Base-by-base conservation (phyloP, 2,797 vertebrate species). In the Dallia pectoralis region DNA sequence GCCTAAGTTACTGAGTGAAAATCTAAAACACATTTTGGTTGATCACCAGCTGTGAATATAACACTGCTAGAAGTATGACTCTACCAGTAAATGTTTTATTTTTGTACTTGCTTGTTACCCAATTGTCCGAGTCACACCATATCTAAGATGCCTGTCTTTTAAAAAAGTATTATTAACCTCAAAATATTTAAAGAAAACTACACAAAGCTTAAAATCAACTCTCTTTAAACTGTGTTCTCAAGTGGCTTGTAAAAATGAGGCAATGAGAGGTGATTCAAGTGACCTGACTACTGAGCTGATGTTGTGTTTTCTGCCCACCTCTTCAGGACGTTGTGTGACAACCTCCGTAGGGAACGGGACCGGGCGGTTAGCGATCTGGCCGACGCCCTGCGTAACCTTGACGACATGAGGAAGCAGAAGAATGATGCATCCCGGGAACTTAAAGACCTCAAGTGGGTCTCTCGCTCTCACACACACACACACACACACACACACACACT, bases 401-500 rank as follows among this genome's bases (percentile, higher is more conserved):
- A 99, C 2, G 97, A 99, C 64, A 98, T 94, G 91, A 95, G 97
- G 81, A 99, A 98, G 75, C 97, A 98, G 92, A 98, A 98, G 79
- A 99, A 98, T 0, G 97, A 99, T 0, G 86, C 95, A 0, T 80
- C 93, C 77, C 90, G 97, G 75, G 97, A 99, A 76, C 91, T 98
- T 67, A 97, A 98, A 85, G 97, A 98, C 71, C 87, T 98, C 40
- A 99, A 97, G 97, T 99, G 89, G 74, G 96, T 82, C 29, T 66
- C 67, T 4, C 4, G 3, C 36, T 30, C 29, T 9, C 14, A 29
- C 48, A 40, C 62, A 14, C 18, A 53, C 36, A 33, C 77, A 81
- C 84, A 73, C 44, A 47, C n/a, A 1, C 27, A 25, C 59, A 44
- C 53, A 53, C 63, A 36, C 62, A 61, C 36, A 27, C 5, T 40